A percentile compares a stretch with the other conserved stretches of the same genome.
Evolutionary conservation across 2,113 vertebrate genomes (phyloP).

Genomic region (Phoxinus phoxinus): DNA sequence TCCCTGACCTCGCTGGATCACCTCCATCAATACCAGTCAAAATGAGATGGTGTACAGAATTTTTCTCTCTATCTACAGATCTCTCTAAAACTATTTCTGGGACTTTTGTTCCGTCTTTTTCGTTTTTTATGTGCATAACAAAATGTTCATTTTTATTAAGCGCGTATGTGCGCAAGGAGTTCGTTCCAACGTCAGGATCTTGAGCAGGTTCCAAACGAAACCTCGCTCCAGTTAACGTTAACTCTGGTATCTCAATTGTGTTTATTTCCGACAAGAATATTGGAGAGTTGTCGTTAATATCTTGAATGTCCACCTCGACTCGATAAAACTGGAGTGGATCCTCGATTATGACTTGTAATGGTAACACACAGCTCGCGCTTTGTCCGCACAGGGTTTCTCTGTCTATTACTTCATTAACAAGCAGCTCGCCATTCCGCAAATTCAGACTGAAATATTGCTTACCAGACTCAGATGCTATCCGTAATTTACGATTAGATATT

Average conservation of each 20-base stretch:
- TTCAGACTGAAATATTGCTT: constrained; percentile 77
- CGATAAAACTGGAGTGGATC: constrained; percentile 67
- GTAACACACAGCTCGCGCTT: constrained; percentile 62
- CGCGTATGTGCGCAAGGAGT: constrained; percentile 60
- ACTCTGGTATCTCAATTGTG: constrained; percentile 72
- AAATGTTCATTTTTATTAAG: constrained; percentile 63
- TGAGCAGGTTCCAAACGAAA: constrained; percentile 62
- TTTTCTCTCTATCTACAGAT: constrained; percentile 63
- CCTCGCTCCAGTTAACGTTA: constrained; percentile 66
- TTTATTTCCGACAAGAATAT: constrained; percentile 69
- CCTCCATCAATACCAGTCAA: constrained; percentile 78
- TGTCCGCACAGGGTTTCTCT: constrained; percentile 65
- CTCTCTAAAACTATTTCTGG: constrained; percentile 67
- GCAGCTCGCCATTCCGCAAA: constrained; percentile 66
- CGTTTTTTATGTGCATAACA: constrained; percentile 61
- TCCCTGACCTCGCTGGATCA: constrained; percentile 74
- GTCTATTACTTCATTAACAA: constrained; percentile 64
- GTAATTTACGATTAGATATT: constrained; percentile 75
- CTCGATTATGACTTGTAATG: constrained; percentile 67
- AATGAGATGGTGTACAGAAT: constrained; percentile 70
- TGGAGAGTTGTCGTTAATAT: constrained; percentile 76
- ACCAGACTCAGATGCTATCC: constrained; percentile 75
- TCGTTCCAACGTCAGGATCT: constrained; percentile 62
- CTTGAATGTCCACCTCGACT: constrained; percentile 74
- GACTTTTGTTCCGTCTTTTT: constrained; percentile 61